phyloP scores from a whole-genome alignment of 2,888 invertebrate species.

The Brachypalpus laphriformis region DNA sequence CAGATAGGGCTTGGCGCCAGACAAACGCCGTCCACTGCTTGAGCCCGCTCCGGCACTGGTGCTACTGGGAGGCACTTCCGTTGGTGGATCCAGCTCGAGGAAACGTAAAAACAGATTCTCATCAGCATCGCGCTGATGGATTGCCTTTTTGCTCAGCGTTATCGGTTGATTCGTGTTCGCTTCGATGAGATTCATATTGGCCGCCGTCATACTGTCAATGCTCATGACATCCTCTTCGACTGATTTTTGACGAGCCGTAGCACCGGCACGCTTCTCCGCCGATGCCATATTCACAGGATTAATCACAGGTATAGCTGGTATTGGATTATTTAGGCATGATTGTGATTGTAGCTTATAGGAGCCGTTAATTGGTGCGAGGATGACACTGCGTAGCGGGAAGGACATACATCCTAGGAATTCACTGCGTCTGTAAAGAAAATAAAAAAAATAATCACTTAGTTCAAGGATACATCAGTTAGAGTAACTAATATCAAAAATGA shows the following conservation, averaged over 20 bases:
- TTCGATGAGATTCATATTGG: slow-evolving; percentile 68
- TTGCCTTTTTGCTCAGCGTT: slow-evolving; percentile 84
- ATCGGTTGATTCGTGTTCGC: slow-evolving; percentile 76
- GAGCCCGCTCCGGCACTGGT: slow-evolving; percentile 78
- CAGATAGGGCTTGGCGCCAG: slow-evolving; percentile 78
- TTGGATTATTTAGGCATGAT: slow-evolving; percentile 85
- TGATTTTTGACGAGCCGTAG: slow-evolving; percentile 81
- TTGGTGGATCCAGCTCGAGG: slow-evolving; percentile 90
- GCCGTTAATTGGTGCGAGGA: slow-evolving; percentile 87
- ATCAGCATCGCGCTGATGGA: slow-evolving; percentile 87
- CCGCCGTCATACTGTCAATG: slow-evolving; percentile 79
- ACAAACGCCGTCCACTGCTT: slow-evolving; percentile 79
- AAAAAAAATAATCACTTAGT: slow-evolving; percentile 4
- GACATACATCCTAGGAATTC: slow-evolving; percentile 97
- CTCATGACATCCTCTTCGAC: slow-evolving; percentile 80
- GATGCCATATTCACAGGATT: slow-evolving; percentile 64
- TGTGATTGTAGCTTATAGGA: slow-evolving; percentile 90
- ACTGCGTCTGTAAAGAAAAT: slow-evolving; percentile 90
- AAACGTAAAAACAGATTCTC: slow-evolving; percentile 90
- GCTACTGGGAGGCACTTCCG: slow-evolving; percentile 84
- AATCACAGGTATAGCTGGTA: slow-evolving; percentile 72
- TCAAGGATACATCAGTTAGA: not conserved
- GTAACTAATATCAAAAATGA: not conserved
- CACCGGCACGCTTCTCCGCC: slow-evolving; percentile 54
- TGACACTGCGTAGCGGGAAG: slow-evolving; percentile 92